Conservation (phyloP, 2,797 vertebrate genomes). For the Gambelia wislizenii region DNA sequence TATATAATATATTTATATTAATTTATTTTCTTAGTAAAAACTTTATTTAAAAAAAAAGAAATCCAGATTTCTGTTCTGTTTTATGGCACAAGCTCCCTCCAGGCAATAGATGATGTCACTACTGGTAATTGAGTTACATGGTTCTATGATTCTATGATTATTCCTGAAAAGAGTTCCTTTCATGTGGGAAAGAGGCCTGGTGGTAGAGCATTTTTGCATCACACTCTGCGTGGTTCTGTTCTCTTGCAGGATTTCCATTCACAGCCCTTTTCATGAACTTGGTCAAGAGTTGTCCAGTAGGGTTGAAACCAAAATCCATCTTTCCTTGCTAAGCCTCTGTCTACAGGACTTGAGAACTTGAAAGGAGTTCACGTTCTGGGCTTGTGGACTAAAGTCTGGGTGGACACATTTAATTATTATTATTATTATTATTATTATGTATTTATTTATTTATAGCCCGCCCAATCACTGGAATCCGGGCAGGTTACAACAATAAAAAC, state of each 20-base stretch:
- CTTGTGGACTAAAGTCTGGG: too few relatives aligned
- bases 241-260: neutral
- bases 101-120: neutral
- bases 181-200: neutral
- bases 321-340: neutral
- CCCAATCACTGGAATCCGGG: too few relatives aligned
- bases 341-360: neutral
- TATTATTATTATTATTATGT: too few relatives aligned
- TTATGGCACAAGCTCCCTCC: neutral
- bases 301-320: neutral
- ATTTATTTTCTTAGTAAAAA: too few relatives aligned
- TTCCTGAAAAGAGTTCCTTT: neutral
- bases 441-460: too few relatives aligned
- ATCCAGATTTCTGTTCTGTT: neutral
- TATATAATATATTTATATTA: too few relatives aligned
- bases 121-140: too few relatives aligned
- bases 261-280: neutral
- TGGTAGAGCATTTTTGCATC: neutral
- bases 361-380: neutral
- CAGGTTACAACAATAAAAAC: too few relatives aligned
- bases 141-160: too few relatives aligned
- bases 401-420: too few relatives aligned
- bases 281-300: neutral
- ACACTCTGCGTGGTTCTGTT: neutral
- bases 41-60: too few relatives aligned